Percentiles rank a stretch among this genome's conserved stretches.
Evolutionary conservation across 2,113 vertebrate genomes (phyloP).

Genomic region (Mastomys coucha): DNA sequence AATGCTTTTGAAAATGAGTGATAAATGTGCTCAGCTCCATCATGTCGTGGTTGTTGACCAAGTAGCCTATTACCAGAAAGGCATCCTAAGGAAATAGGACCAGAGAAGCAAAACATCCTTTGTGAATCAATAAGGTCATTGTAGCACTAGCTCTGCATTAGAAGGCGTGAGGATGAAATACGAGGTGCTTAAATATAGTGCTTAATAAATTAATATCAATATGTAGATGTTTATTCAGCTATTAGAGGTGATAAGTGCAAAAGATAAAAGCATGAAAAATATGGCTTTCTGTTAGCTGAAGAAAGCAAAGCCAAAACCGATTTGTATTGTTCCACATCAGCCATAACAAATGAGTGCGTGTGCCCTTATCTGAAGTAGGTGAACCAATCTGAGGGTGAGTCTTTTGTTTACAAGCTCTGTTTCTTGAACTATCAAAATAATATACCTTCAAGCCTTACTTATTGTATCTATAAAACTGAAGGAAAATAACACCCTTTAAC

Average conservation of each 20-base stretch:
- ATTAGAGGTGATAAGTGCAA: constrained; percentile 34
- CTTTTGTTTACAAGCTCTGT: constrained; percentile 20
- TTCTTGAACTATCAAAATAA: constrained; percentile 4
- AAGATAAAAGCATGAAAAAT: constrained; percentile 33
- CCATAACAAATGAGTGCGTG: background rate
- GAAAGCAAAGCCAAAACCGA: background rate
- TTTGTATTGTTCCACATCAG: background rate
- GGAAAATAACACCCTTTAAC: constrained; percentile 15
- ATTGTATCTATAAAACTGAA: background rate
- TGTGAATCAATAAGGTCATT: background rate
- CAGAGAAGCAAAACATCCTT: background rate
- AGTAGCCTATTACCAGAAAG: background rate
- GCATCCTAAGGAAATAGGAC: constrained; percentile 42
- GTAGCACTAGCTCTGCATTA: background rate
- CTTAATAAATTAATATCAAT: constrained; percentile 47
- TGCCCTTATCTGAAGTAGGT: background rate
- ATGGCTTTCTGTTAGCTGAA: background rate
- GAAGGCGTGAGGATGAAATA: background rate
- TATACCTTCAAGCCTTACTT: background rate
- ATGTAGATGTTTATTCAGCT: background rate
- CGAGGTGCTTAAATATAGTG: background rate
- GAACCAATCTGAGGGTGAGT: background rate
- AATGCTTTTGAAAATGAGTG: constrained; percentile 30
- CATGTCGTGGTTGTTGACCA: background rate
- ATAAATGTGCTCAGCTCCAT: background rate